phyloP scores from a whole-genome alignment of 2,113 vertebrate genomes.

The Protomyctophum bolini region DNA sequence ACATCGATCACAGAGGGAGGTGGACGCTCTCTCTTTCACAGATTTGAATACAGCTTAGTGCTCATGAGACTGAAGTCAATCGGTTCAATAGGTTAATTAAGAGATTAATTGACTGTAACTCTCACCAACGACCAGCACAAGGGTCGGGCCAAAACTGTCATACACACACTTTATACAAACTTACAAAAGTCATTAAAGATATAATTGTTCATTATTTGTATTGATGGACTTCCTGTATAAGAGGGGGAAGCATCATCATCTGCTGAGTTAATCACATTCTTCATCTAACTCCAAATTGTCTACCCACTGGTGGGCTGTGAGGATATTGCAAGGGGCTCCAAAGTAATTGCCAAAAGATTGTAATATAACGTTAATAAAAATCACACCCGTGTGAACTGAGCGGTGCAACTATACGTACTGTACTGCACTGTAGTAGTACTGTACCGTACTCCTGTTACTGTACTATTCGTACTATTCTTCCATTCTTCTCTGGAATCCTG shows the following conservation, averaged over 20 bases:
- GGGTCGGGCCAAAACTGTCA: constrained; percentile 35
- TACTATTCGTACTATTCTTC: too few relatives aligned
- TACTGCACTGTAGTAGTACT: too few relatives aligned
- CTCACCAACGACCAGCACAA: constrained; percentile 47
- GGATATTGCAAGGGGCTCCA: not conserved
- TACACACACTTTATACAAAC: constrained; percentile 25
- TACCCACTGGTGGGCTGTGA: too few relatives aligned
- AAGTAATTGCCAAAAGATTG: too few relatives aligned
- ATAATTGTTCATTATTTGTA: constrained; percentile 26
- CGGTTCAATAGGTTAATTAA: constrained; percentile 60
- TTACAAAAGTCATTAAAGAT: constrained; percentile 26
- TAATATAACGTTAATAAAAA: too few relatives aligned
- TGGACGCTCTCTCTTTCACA: not conserved
- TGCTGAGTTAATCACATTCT: constrained; percentile 11
- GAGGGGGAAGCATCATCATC: constrained; percentile 1
- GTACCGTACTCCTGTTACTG: too few relatives aligned
- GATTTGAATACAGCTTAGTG: constrained; percentile 26
- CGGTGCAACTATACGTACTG: too few relatives aligned
- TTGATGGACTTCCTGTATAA: constrained; percentile 26
- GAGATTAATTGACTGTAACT: constrained; percentile 61
- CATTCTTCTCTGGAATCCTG: too few relatives aligned
- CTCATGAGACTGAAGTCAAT: constrained; percentile 42
- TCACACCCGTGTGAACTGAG: too few relatives aligned
- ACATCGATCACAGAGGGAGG: too few relatives aligned
- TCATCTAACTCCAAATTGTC: too few relatives aligned